phyloP scores from a whole-genome alignment of 2,113 vertebrate genomes.

The Dolichotis patagonum region DNA sequence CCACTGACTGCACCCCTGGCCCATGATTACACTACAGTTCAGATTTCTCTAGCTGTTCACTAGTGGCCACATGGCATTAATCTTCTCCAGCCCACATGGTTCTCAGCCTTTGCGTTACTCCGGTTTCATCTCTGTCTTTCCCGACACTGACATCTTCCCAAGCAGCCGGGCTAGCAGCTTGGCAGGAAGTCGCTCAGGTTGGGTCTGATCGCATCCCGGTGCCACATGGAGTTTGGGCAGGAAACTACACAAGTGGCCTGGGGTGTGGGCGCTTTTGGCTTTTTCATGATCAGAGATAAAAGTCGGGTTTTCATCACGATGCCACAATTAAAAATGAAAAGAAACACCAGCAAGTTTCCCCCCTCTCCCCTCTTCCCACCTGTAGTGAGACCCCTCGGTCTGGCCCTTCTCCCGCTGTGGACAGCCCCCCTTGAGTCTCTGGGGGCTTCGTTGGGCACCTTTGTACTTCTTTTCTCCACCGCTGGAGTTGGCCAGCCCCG shows the following conservation, averaged over 20 bases:
- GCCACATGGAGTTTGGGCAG: background rate
- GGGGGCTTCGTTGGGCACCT: background rate
- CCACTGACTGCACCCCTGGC: too few relatives aligned
- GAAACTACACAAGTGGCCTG: background rate
- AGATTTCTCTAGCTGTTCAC: background rate
- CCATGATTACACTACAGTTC: background rate
- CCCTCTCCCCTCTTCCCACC: background rate
- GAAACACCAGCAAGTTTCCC: background rate
- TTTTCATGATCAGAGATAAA: background rate
- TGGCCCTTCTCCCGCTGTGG: too few relatives aligned
- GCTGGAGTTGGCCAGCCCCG: rapidly evolving
- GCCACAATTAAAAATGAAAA: background rate
- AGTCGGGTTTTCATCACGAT: background rate
- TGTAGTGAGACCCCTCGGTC: background rate
- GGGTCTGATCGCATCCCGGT: background rate
- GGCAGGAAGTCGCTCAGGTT: background rate
- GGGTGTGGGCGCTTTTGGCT: background rate
- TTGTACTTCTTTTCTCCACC: background rate
- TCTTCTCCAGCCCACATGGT: background rate
- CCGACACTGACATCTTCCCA: background rate
- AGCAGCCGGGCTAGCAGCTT: background rate
- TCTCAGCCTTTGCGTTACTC: background rate
- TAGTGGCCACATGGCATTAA: rapidly evolving
- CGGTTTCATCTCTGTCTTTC: background rate
- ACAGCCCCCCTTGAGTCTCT: too few relatives aligned